Evolutionary conservation across 2,797 vertebrate species (phyloP).

Genomic region (Eospalax fontanierii): DNA sequence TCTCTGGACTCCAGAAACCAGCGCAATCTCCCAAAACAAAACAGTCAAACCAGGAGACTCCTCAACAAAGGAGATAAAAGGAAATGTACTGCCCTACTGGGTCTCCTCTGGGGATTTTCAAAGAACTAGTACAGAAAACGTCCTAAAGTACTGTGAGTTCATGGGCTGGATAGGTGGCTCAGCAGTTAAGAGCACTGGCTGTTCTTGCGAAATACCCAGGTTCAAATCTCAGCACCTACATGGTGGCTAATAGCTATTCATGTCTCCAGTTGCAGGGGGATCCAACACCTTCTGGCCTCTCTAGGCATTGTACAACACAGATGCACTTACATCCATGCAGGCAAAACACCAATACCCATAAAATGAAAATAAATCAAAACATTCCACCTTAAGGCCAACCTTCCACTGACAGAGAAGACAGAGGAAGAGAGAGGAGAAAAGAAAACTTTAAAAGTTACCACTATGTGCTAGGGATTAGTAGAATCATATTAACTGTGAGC

Average conservation of each 20-base stretch:
- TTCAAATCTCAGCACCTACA: too few species aligned
- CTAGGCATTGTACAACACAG: too few species aligned
- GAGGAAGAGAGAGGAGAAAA: neutral
- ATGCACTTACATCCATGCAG: too few species aligned
- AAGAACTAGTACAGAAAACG: constrained; percentile 62
- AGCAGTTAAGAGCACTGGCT: too few species aligned
- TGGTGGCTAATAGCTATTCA: too few species aligned
- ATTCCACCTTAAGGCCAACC: too few species aligned
- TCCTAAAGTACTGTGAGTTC: constrained; percentile 77
- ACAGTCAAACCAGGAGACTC: neutral
- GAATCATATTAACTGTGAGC: neutral
- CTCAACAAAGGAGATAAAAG: constrained; percentile 67
- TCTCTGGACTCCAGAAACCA: constrained; percentile 63
- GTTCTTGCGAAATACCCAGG: too few species aligned
- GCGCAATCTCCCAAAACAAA: constrained; percentile 51
- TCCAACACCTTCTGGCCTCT: too few species aligned
- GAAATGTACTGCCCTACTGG: constrained; percentile 46
- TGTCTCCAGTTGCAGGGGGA: too few species aligned
- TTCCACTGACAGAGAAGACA: neutral
- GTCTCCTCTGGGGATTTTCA: constrained; percentile 48
- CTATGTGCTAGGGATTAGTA: rapidly evolving
- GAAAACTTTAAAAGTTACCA: neutral
- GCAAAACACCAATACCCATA: too few species aligned
- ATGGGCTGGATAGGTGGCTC: neutral
- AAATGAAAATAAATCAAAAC: too few species aligned